These are phyloP conservation scores for Leptodactylus fallax DNA, from an alignment of 2,797 vertebrate species.

Conservation along the genomic window DNA sequence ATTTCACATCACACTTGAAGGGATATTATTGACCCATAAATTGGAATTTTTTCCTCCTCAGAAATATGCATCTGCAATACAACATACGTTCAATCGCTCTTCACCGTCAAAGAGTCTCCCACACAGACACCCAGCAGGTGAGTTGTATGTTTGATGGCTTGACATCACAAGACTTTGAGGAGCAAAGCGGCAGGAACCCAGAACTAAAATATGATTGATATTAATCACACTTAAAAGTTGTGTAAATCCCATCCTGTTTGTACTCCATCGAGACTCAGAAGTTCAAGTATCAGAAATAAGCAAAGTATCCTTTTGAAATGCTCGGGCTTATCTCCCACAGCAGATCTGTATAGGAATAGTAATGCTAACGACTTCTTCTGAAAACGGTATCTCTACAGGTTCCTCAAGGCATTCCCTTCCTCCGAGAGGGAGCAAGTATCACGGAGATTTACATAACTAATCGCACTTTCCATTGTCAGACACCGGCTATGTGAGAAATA, in stretches of 20 bases:
- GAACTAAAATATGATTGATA: constrained; percentile 40
- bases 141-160: constrained; percentile 17
- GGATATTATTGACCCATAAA: not conserved
- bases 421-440: constrained; percentile 40
- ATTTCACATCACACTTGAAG: not conserved
- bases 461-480: constrained; percentile 47
- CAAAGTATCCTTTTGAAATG: constrained; percentile 49
- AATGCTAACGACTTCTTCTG: constrained; percentile 15
- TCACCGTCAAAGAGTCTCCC: constrained; percentile 4
- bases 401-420: constrained; percentile 41
- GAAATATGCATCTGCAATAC: not conserved
- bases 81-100: not conserved
- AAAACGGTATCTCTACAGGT: constrained; percentile 44
- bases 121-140: constrained; percentile 43
- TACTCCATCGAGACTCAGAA: constrained; percentile 32
- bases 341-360: constrained; percentile 37
- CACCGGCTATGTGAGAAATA: constrained; percentile 26
- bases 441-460: constrained; percentile 60
- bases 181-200: constrained; percentile 12
- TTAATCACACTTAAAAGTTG: constrained; percentile 49
- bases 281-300: constrained; percentile 42
- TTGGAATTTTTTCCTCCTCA: not conserved
- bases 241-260: constrained; percentile 19
- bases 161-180: constrained; percentile 14
- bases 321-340: constrained; percentile 49